Base-by-base conservation (phyloP, 1,140 invertebrate species). In the Megalopta genalis region DNA sequence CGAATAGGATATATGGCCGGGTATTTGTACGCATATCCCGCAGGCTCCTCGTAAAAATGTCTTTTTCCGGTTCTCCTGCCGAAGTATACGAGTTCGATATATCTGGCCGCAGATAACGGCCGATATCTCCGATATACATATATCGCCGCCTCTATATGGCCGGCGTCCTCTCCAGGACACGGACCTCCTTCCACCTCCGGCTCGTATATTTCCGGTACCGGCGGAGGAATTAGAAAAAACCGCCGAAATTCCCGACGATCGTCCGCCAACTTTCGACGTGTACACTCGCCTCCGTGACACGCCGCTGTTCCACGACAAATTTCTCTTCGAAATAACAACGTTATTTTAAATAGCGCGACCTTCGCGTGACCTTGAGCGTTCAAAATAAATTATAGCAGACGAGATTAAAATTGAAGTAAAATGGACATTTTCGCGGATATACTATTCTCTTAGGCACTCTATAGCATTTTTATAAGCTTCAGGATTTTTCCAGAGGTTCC, bases 41-140 rank as follows among this genome's bases (percentile, higher is more conserved):
- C 81, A 80, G 86, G 87, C 83, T 88, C 85, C 86, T 89, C 88
- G 85, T 89, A 89, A 89, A 89, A 89, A 89, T 88, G 84, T 87
- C 85, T 81, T 87, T 83, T 87, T 87, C 77, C 79, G 70, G 63
- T 74, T 77, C 77, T 78, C 74, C 69, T 21, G 73, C 78, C 71
- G 73, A 85, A 84, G 87, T 88, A 87, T 88, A 89, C 87, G 87
- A 88, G 88, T 87, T 85, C 80, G 81, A 84, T 87, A 84, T 89
- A 88, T 89, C 87, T 88, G 77, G 60, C 71, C 63, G 49, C 77
- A 88, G 88, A 89, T 89, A 89, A 88, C 88, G 74, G 83, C 82
- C 82, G 88, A 89, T 89, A 88, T 88, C 87, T 75, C 83, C 85
- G 85, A 86, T 87, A 83, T 84, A 84, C 72, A 75, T 84, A 88